A percentile compares a stretch with the other conserved stretches of the same genome.
phyloP scores from a whole-genome alignment of 30 jellyfish, hydroid and myxozoan species.

The Hydractinia symbiolongicarpus region DNA sequence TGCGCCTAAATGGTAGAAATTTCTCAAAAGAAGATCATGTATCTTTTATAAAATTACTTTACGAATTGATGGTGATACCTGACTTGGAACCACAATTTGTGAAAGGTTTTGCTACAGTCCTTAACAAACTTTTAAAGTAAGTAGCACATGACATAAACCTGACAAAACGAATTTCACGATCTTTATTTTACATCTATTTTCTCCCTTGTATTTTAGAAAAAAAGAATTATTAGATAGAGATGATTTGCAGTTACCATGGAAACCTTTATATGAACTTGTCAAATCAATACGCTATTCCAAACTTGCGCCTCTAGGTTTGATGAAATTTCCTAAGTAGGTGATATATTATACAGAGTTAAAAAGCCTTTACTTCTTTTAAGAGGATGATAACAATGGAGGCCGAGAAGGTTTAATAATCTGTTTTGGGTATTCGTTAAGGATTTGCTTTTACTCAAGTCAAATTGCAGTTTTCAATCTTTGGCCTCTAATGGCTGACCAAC shows the following conservation, averaged over 20 bases:
- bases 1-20: slow-evolving; percentile 69
- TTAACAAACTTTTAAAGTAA: slow-evolving; percentile 69
- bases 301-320: slow-evolving; percentile 55
- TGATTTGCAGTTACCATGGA: slow-evolving; percentile 78
- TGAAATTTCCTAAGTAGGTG: slow-evolving; percentile 69
- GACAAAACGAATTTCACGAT: no score
- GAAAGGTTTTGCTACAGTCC: slow-evolving; percentile 70
- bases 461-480: background rate
- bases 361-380: no score
- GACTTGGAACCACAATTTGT: slow-evolving; percentile 89
- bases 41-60: slow-evolving; percentile 52
- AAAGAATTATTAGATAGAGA: slow-evolving; percentile 61
- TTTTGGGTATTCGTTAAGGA: no score
- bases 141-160: background rate
- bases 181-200: no score
- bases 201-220: slow-evolving; percentile 36
- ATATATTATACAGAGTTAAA: background rate
- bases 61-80: slow-evolving; percentile 65
- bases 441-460: background rate
- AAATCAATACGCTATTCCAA: slow-evolving; percentile 54
- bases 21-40: slow-evolving; percentile 86
- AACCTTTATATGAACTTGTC: slow-evolving; percentile 68
- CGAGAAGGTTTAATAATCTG: background rate
- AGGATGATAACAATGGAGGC: no score
- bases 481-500: background rate